phyloP scores from a whole-genome alignment of 2,888 invertebrate genomes.

The Plagiodera versicolora region DNA sequence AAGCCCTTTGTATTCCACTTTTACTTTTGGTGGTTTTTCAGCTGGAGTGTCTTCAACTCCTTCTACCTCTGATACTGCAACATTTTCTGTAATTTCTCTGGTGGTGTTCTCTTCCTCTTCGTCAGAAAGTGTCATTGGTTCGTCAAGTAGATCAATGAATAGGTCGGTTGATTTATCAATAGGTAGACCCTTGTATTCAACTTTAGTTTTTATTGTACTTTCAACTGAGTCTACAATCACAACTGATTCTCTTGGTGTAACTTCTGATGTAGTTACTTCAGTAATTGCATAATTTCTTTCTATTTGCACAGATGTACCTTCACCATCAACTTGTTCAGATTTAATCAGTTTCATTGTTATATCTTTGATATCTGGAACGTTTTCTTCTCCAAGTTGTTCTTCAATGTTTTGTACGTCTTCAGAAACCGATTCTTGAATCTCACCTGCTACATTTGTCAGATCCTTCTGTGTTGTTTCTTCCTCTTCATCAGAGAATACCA shows the following conservation, averaged over 20 bases:
- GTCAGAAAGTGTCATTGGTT: constrained; percentile 38
- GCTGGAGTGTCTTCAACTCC: not conserved
- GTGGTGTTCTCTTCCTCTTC: constrained; percentile 24
- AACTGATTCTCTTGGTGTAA: not conserved
- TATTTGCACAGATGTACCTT: too few relatives aligned
- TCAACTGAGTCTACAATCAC: not conserved
- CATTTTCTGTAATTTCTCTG: not conserved
- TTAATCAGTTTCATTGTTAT: not conserved
- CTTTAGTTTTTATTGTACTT: constrained; percentile 5
- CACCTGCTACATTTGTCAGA: not conserved
- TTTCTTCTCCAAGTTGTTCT: not conserved
- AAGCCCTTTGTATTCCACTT: constrained; percentile 34
- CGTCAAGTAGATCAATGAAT: constrained; percentile 50
- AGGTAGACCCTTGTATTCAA: constrained; percentile 37
- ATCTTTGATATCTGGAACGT: not conserved
- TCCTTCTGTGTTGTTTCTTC: constrained; percentile 1
- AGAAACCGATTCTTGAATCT: not conserved
- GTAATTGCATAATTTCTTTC: too few relatives aligned
- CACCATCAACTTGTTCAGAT: too few relatives aligned
- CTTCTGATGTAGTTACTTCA: not conserved
- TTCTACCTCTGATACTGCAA: not conserved
- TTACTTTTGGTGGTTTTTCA: not conserved
- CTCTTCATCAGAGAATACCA: constrained; percentile 38
- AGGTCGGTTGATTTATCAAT: constrained; percentile 43
- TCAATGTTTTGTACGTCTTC: not conserved